Evolutionary conservation across 2,797 vertebrate species (phyloP).

Genomic region (Cuculus canorus): DNA sequence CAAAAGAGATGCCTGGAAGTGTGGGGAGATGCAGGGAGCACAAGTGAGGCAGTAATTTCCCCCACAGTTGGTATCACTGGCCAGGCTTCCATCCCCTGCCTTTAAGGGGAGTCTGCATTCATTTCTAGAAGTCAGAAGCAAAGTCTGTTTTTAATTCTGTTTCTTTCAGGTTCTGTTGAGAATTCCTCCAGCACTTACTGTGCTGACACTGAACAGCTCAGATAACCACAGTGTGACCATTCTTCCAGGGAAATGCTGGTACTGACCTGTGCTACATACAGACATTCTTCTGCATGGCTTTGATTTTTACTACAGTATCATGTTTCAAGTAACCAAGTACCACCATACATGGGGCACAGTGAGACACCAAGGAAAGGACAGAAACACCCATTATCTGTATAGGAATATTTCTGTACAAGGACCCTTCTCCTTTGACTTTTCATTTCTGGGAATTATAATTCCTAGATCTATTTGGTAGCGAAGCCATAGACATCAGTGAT

Average conservation of each 20-base stretch:
- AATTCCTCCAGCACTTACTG: background rate
- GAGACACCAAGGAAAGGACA: background rate
- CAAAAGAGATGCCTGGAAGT: background rate
- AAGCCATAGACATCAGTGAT: background rate
- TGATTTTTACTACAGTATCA: background rate
- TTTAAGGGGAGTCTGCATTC: background rate
- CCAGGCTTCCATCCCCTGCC: background rate
- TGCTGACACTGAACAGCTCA: background rate
- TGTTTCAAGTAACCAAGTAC: background rate
- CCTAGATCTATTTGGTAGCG: background rate
- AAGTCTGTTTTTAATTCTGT: background rate
- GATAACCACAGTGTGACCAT: background rate
- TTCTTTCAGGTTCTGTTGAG: background rate
- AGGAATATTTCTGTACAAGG: background rate
- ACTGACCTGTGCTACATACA: background rate
- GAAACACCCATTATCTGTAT: background rate
- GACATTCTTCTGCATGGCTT: background rate
- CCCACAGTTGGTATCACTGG: background rate
- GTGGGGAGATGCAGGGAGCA: too few species aligned
- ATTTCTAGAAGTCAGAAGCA: background rate
- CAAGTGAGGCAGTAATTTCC: background rate
- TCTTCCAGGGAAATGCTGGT: accelerated
- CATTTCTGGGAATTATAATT: background rate
- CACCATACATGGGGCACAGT: accelerated
- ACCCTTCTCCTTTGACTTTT: background rate